These are phyloP conservation scores for Tetragnatha montana DNA, from an alignment of 2,888 invertebrate genomes.

Conservation along the genomic window DNA sequence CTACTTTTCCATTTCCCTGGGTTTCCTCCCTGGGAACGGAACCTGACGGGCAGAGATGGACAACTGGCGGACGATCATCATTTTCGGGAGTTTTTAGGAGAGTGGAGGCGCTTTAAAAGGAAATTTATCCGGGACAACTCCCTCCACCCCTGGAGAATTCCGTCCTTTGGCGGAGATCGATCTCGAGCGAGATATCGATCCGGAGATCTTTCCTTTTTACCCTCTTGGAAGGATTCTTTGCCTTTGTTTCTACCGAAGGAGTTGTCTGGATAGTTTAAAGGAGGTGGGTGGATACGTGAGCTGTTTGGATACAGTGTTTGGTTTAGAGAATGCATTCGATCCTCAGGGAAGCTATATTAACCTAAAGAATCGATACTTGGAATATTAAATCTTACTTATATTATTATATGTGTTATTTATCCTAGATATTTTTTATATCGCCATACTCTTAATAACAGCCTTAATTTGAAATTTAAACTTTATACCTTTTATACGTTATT, in stretches of 20 bases:
- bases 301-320: too few relatives aligned
- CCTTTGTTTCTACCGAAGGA: neutral
- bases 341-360: too few relatives aligned
- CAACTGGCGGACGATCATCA: neutral
- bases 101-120: neutral
- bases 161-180: neutral
- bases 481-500: too few relatives aligned
- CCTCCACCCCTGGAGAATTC: neutral
- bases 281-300: too few relatives aligned
- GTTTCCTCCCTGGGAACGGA: neutral
- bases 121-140: neutral
- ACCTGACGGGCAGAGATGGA: neutral
- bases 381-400: too few relatives aligned
- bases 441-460: too few relatives aligned
- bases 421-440: too few relatives aligned
- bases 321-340: too few relatives aligned
- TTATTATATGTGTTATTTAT: too few relatives aligned
- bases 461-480: too few relatives aligned
- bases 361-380: too few relatives aligned
- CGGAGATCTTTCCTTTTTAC: neutral
- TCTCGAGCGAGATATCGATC: neutral
- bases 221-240: neutral
- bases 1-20: neutral
- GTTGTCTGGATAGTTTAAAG: neutral
- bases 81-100: neutral